Base-by-base conservation (phyloP, 2,113 vertebrate genomes). In the Antennarius striatus region DNA sequence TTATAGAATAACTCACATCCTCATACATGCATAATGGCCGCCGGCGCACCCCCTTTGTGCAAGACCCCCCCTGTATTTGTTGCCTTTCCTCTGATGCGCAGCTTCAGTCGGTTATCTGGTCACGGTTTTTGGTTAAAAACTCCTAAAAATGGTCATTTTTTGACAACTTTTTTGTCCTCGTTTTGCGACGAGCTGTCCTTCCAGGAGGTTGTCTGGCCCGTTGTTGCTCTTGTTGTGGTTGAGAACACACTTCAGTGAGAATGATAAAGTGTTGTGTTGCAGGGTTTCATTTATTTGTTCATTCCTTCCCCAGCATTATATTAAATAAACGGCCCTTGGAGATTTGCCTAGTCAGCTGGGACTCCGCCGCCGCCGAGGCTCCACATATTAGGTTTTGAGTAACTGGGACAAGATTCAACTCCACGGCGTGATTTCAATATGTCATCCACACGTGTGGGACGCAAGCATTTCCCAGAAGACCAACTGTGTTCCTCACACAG, bases 311-410 rank as follows among this genome's bases (percentile, higher is more conserved):
- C 56, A 69, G 50, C 56, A 53, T 85, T 55, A 71, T 79, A 83
- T 84, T 81, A 74, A 85, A 85, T 86, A 85, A 86, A 73, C 56
- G 36, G 65, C 64, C 84, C 82, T 46, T 30, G 22, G 83, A 84
- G 82, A 83, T 73, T 80, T 58, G 62, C 47, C 50, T 52, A 17
- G 59, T 82, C 72, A 66, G 71, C 65, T 53, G 79, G 72, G 81
- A 73, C 59, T 57, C 16, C 55, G 63, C 39, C 53, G 10, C 59
- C 32, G 45, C 61, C 53, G 28, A 36, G 62, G 39, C 66, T 57
- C n/a, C 56, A 30, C 58, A 79, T 73, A 82, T 86, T 80, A 75
- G 81, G 70, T 81, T 72, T 58, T 42, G 48, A 77, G 63, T 56
- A 73, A 84, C 54, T 60, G 59, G 75, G 74, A 79, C 56, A 63